Evolutionary conservation across 1,140 invertebrate species (phyloP).

Genomic region (Lerema accius): DNA sequence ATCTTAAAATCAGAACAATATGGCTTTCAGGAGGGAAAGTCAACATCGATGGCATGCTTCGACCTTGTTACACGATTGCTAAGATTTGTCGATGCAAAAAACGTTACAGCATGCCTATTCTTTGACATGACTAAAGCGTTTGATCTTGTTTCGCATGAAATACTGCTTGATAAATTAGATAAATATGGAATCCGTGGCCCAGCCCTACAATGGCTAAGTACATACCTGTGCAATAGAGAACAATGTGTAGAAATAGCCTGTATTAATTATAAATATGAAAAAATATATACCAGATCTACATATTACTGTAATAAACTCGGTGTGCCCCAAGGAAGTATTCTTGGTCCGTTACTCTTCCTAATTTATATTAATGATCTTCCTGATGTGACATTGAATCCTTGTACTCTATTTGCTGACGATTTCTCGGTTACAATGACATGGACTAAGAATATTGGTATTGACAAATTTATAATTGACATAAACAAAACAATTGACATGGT

Average conservation of each 20-base stretch:
- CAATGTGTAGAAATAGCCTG: constrained; percentile 7
- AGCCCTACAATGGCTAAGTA: constrained; percentile 11
- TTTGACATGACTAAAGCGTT: constrained; percentile 20
- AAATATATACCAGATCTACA: not conserved
- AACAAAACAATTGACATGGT: constrained; percentile 1
- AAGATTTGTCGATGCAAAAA: not conserved
- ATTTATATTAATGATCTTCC: constrained; percentile 14
- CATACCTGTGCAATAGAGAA: constrained; percentile 8
- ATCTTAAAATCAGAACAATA: not conserved
- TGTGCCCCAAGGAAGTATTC: constrained; percentile 22
- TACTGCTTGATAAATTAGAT: constrained; percentile 19
- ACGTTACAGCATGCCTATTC: not conserved
- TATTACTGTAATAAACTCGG: constrained; percentile 2
- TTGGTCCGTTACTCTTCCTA: not conserved
- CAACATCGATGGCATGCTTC: not conserved
- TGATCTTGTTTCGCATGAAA: constrained; percentile 12
- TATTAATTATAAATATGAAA: not conserved
- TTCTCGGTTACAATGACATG: constrained; percentile 9
- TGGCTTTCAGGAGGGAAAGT: not conserved
- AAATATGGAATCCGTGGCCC: constrained; percentile 23
- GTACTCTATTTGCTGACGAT: constrained; percentile 10
- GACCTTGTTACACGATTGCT: not conserved
- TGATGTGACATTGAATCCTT: not conserved
- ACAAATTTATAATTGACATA: constrained; percentile 10
- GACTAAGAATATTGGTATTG: not conserved